Base-by-base conservation (phyloP, 2,888 invertebrate genomes). In the Phragmatobia fuliginosa region DNA sequence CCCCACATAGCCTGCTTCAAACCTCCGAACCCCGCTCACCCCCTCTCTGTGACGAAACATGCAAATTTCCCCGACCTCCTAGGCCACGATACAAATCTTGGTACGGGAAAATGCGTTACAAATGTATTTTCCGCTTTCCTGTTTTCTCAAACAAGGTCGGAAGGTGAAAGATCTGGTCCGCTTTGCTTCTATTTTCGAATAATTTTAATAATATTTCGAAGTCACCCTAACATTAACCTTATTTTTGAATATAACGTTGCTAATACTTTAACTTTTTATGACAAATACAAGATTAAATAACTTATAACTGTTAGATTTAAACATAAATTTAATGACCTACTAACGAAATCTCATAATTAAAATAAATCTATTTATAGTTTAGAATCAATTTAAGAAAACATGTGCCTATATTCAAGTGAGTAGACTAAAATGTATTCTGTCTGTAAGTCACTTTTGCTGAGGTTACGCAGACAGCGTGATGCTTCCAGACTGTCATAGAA, bases 31-130 rank as follows among this genome's bases (percentile, higher is more conserved):
- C 61, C n/a, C 74, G 62, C 66, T 64, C 67, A 58, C 70, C 68
- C 62, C 79, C 83, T 77, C 82, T 76, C 83, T 87, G 87, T 91
- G 91, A 89, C 90, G 92, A 91, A 90, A 90, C 92, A 92, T 92
- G 92, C 92, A 92, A 92, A 92, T 92, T 91, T 88, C 81, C 82
- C 80, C 85, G 85, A 89, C 88, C 87, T 88, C 87, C 83, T 87
- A 84, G 83, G 84, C 87, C 81, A 83, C 85, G 84, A 87, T 87
- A 87, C 73, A 68, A 73, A 87, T 89, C 88, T 85, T 67, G 83
- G 84, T 82, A 83, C 84, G 86, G 87, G 87, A 86, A 89, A 89
- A 89, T 86, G 88, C 89, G 90, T 91, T 84, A 82, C 80, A 84
- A 85, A 85, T 83, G 83, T 87, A 81, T 87, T 83, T 83, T 84